phyloP scores from a whole-genome alignment of 2,797 vertebrate genomes.

The Takifugu rubripes region DNA sequence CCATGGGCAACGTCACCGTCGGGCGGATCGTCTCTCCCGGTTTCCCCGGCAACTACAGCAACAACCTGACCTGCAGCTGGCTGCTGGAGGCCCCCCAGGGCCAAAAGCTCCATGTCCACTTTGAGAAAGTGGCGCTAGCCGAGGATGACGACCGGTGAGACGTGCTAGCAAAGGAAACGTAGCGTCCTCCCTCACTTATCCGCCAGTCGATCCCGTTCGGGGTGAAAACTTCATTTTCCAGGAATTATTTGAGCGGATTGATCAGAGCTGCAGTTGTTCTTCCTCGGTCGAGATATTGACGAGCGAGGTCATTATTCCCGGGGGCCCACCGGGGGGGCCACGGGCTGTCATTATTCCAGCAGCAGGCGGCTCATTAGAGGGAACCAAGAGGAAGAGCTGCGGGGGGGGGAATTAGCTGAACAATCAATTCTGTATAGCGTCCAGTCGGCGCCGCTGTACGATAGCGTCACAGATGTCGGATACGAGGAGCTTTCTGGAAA shows the following conservation, averaged over 20 bases:
- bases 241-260: background rate
- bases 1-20: slow-evolving; percentile 80
- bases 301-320: slow-evolving; percentile 4
- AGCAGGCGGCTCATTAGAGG: slow-evolving; percentile 31
- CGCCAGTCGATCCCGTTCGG: too few species aligned
- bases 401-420: slow-evolving; percentile 44
- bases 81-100: slow-evolving; percentile 81
- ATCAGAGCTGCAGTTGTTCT: background rate
- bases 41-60: slow-evolving; percentile 93
- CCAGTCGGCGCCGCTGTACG: slow-evolving; percentile 11
- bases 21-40: slow-evolving; percentile 87
- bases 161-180: background rate
- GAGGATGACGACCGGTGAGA: slow-evolving; percentile 91
- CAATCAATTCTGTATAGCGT: slow-evolving; percentile 37
- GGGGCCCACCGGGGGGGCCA: slow-evolving; percentile 11
- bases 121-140: slow-evolving; percentile 90
- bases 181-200: background rate
- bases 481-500: slow-evolving; percentile 1
- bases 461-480: too few species aligned
- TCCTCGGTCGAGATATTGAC: background rate
- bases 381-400: slow-evolving; percentile 21
- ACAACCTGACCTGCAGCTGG: slow-evolving; percentile 95
- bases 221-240: too few species aligned
- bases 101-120: slow-evolving; percentile 87
- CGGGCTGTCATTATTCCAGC: slow-evolving; percentile 36